Percentiles rank a stretch among this genome's conserved stretches.
phyloP scores from a whole-genome alignment of 2,797 vertebrate genomes.

The Pseudochirops cupreus region DNA sequence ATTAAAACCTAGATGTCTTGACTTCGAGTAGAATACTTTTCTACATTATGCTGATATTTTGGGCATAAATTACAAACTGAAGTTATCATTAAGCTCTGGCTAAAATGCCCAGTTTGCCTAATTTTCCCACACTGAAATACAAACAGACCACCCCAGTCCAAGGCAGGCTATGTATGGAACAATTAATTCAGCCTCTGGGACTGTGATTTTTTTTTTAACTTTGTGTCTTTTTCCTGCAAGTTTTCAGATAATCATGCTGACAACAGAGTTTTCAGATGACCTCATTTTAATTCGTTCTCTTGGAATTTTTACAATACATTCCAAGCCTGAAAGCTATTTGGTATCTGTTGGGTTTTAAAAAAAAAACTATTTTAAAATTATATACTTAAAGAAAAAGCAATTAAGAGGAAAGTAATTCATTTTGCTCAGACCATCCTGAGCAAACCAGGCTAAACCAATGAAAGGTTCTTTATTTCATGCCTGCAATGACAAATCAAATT shows the following conservation, averaged over 20 bases:
- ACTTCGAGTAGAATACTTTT: background rate
- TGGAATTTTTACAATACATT: background rate
- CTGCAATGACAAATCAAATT: background rate
- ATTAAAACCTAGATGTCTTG: background rate
- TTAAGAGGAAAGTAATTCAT: background rate
- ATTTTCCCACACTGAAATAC: background rate
- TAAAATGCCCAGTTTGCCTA: background rate
- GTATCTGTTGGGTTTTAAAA: background rate
- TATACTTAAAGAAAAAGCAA: conserved; percentile 37
- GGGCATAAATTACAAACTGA: background rate
- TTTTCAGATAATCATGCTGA: conserved; percentile 26
- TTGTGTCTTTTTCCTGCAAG: background rate
- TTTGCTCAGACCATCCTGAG: background rate
- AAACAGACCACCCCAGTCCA: too few species aligned
- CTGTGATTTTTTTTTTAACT: background rate
- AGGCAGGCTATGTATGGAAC: background rate
- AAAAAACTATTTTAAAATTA: background rate
- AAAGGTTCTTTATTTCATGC: background rate
- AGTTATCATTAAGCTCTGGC: background rate
- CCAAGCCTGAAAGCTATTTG: background rate
- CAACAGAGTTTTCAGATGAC: conserved; percentile 3
- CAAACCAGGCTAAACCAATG: background rate
- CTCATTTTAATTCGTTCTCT: conserved; percentile 47
- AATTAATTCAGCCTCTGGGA: background rate
- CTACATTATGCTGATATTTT: background rate